Evolutionary conservation across 2,888 invertebrate species (phyloP), one percentile per base, ranked within the genome.

Genomic region (Chrysomela aeneicollis): DNA sequence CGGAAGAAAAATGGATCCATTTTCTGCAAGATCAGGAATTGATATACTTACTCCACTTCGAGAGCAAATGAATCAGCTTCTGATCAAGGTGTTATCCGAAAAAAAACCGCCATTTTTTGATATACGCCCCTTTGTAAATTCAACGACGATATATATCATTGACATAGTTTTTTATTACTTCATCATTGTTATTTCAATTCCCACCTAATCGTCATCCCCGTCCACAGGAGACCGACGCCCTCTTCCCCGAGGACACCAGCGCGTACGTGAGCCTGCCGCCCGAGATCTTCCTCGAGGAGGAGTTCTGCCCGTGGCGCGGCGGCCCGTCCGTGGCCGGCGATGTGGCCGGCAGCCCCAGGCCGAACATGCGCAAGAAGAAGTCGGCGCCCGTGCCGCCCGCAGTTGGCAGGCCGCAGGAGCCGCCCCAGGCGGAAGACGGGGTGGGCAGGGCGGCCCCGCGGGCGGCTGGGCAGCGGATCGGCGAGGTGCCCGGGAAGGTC

Each of bases 211-310:
- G 6, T 26, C 6, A 26, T 26, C 6, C 26, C 6, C 6, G 26
- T n/a, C n/a, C n/a, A n/a, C 35, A 42, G 60, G 89, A 92, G 76
- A 91, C 91, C 47, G 92, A 94, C 77, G 61, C 61, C 1, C 91
- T 95, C 78, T 95, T 94, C 80, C 89, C 90, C 52, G 92, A 91
- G 58, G 92, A 93, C 65, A 83, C 92, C 47, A 90, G 89, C 73
- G 91, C 91, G 77, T 92, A 90, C 80, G 84, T 88, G 32, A 88
- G 89, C 35, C 66, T 74, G 1, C 42, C 57, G 12, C 32, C 70
- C 37, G 67, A 68, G 17, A 59, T 76, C n/a, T 65, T 73, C 42
- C 66, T 68, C 5, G 76, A 77, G 12, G 77, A 77, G 1, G 76
- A 78, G 0, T 42, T 61, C 22, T 49, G 53, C 19, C 57, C 32